Base-by-base conservation (phyloP, 2,888 invertebrate species). In the Ecliptopera silaceata region DNA sequence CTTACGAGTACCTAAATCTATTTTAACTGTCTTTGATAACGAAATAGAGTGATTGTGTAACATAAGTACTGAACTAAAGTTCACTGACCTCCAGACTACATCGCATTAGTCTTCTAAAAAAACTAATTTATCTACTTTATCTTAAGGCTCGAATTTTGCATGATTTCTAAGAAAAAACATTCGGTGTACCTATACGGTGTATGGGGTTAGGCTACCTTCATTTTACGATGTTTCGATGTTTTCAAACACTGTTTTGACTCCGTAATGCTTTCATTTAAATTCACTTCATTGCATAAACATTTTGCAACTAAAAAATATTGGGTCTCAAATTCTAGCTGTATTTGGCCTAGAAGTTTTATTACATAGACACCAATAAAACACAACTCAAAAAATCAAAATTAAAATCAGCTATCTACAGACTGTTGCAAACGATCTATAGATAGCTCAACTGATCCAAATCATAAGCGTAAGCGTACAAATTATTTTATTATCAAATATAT, bases 261-360 rank as follows among this genome's bases (percentile, higher is more conserved):
- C 44, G 20, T 62, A 59, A 62, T 56, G 50, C 58, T 56, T 59
- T 64, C 56, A 64, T 64, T 62, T 62, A 64, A 64, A 64, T 64
- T 64, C 57, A 44, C 36, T 57, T 41, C 51, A 59, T 59, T 64
- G 60, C 57, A 64, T 59, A 64, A 64, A 64, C 60, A 56, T 62
- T 64, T 59, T 31, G 32, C 47, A 45, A 56, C 57, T 56, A 60
- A 62, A 59, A 60, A 62, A 62, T 60, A 54, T 64, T 46, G 58
- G 60, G 54, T 62, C 51, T 57, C 57, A 44, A 59, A 56, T 50
- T 49, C 49, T 29, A 22, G 41, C 50, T 34, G 42, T 17, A 26
- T 26, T 17, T 11, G 42, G 4, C 17, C 41, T 41, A 22, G 20
- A 38, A 55, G 11, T 2, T 43, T 20, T 12, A 18, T 5, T 10